Evolutionary conservation across 2,797 vertebrate genomes (phyloP), one percentile per base, ranked within the genome.

Genomic region (Acrossocheilus fasciatus): DNA sequence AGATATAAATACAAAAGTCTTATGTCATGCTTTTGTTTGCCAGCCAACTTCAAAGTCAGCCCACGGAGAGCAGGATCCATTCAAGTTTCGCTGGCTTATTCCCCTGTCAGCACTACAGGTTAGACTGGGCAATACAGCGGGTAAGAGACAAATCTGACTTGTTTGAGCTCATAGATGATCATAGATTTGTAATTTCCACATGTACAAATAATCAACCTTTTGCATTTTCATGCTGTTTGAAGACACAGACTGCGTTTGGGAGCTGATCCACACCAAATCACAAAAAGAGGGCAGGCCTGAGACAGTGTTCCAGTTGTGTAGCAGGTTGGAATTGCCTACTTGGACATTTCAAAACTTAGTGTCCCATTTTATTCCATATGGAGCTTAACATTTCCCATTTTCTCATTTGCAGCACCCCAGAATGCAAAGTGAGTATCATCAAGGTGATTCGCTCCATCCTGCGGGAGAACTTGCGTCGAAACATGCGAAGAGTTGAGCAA

Each of bases 81-180:
- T 99, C 90, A 99, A 98, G 92, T 99, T 99, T 92, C 97, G 98
- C 30, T 98, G 98, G 98, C 91, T 99, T 92, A 97, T 99, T 93
- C 98, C 98, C 72, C 94, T 98, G 91, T 98, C 98, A 0, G 96
- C 97, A 0, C 97, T 99, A 93, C 98, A 99, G 90, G 97, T 99
- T 92, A 93, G 98, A 84, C 92, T 98, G 91, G 98, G 97, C 85
- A 99, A 98, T 89, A 92, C 97, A 87, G 97, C 97, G 97, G 98
- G 98, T 99, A 94, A 95, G 88, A 62, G 81, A 85, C 20, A 17
- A 12, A 20, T 12, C 78, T 66, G 43, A 12, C n/a, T 17, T 6
- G 17, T 36, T 43, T 14, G 4, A 52, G 30, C n/a, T n/a, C 84
- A 26, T 57, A 68, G 54, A 30, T 26, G 59, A 74, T 84, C 50